phyloP scores from a whole-genome alignment of 2,888 invertebrate genomes.

The Urechis unicinctus region DNA sequence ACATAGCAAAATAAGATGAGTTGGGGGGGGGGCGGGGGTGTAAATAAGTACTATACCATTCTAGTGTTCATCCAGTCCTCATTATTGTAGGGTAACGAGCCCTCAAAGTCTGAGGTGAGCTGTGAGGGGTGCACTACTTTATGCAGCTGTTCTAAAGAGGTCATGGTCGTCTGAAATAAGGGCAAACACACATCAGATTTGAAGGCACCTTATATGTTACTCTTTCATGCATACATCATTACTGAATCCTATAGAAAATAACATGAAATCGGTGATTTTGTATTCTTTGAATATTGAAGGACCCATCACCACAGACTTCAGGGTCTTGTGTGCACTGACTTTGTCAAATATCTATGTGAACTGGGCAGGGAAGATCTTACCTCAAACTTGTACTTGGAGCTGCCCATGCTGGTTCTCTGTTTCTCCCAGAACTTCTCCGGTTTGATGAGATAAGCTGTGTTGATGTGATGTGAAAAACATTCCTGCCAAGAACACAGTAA shows the following conservation, averaged over 20 bases:
- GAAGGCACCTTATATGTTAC: too few species aligned
- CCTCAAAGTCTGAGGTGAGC: constrained; percentile 88
- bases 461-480: constrained; percentile 80
- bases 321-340: too few species aligned
- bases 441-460: constrained; percentile 93
- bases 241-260: too few species aligned
- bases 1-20: background rate
- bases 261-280: too few species aligned
- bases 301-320: too few species aligned
- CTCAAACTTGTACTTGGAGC: constrained; percentile 98
- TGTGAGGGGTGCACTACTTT: constrained; percentile 90
- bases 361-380: constrained; percentile 57
- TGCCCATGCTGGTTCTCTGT: constrained; percentile 92
- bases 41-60: background rate
- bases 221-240: too few species aligned
- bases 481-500: too few species aligned
- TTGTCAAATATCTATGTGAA: too few species aligned
- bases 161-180: constrained; percentile 79
- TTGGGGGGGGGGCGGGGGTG: background rate
- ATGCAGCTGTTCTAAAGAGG: constrained; percentile 87
- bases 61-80: constrained; percentile 83
- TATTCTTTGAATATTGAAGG: too few species aligned
- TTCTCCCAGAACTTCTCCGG: constrained; percentile 99
- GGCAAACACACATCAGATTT: background rate
- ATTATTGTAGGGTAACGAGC: constrained; percentile 89